Evolutionary conservation across 2,113 vertebrate genomes (phyloP), one percentile per base, ranked within the genome.

Genomic region (Pituophis catenifer): DNA sequence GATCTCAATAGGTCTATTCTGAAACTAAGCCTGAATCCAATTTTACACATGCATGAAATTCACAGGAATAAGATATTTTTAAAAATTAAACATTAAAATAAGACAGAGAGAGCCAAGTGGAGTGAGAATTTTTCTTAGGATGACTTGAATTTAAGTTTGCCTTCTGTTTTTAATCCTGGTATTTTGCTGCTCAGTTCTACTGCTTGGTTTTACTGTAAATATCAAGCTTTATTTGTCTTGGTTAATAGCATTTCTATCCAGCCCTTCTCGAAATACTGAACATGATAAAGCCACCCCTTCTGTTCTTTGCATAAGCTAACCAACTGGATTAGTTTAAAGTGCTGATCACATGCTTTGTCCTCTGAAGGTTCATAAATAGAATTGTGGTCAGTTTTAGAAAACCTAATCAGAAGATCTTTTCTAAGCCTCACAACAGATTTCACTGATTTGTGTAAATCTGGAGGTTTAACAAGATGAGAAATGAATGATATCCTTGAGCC

Each of bases 381-480:
- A 24, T 50, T 81, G 13, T 44, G 59, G 26, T 55, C 86, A 55
- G 50, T 91, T 53, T 57, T 70, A 0, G 91, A 94, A 94, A 55
- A 88, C 55, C 8, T 86, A 1, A 8, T 7, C 91, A 62, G 55
- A 52, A 1, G 0, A 81, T 38, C 48, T 38, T 10, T 62, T 0
- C 48, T 59, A 94, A 24, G 38, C 0, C 38, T 3, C 86, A 89
- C 94, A 89, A 93, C 0, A 0, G 86, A 91, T 88, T 58, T 92
- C 29, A 92, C 12, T 58, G 29, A 0, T 10, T 44, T 24, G 0
- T 4, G 0, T 55, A 54, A 54, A 91, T 91, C 62, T 54, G 29
- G 19, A 48, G 65, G 50, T 53, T 91, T 91, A 91, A 75, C 29
- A 75, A 54, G 21, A 55, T 55, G 90, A 53, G n/a, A 26, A 33